Evolutionary conservation across 2,888 invertebrate genomes (phyloP), one percentile per base, ranked within the genome.

Genomic region (Drosophila paranaensis): DNA sequence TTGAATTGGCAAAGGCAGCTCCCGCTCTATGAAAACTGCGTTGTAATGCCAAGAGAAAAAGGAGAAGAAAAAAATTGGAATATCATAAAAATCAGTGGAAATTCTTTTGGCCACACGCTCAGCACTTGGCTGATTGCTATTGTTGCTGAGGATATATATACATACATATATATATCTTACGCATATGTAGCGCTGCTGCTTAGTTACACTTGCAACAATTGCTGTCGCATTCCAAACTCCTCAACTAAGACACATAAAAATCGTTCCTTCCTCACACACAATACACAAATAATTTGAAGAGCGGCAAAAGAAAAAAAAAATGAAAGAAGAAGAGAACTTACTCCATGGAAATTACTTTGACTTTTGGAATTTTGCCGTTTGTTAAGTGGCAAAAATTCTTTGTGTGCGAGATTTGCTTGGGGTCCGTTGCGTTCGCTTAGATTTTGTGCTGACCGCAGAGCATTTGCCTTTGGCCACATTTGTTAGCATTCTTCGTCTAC

Each of bases 381-480:
- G 77, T 72, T 78, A 80, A 77, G 77, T 78, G 77, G 80, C 67
- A 27, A 60, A 65, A 73, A 77, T 77, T 77, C 73, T 69, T 77
- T 73, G 74, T 77, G 65, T 73, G 50, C 60, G 58, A 64, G 72
- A 76, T 78, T 77, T 78, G 35, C 74, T 69, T 69, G 48, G 51
- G 65, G 65, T 54, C 69, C 50, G 30, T 33, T 76, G 60, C 39
- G 54, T 70, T 42, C 33, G 10, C 43, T 60, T 43, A 54, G 62
- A 61, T 69, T 81, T 79, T 80, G 45, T 79, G 79, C 79, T 82
- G 79, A 82, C 79, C 79, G 53, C 82, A 79, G 66, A 81, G 45
- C 60, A 74, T 75, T 72, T 76, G 58, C 66, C 76, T 73, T 77
- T 71, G 74, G 67, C 64, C 70, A 67, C 78, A 78, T 72, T 72